phyloP scores from a whole-genome alignment of 2,888 invertebrate species.

The Trissolcus japonicus region DNA sequence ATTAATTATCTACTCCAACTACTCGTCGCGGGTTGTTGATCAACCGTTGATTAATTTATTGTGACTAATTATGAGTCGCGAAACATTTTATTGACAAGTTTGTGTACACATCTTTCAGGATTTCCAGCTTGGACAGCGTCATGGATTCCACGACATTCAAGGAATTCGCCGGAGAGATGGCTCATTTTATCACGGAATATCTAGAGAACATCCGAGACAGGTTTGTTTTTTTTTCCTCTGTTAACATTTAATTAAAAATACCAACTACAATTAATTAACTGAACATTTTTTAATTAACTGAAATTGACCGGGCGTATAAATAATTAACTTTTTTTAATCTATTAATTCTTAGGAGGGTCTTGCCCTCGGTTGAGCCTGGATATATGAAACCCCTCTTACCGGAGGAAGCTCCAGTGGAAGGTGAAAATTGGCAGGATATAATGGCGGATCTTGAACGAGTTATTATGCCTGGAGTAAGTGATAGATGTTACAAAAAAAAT shows the following conservation, averaged over 20 bases:
- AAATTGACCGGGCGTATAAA: neutral
- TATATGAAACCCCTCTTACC: constrained; percentile 90
- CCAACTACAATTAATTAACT: neutral
- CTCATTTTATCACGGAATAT: constrained; percentile 95
- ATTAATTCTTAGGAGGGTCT: constrained; percentile 81
- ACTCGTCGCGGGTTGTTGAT: constrained; percentile 18
- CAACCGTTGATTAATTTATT: constrained; percentile 4
- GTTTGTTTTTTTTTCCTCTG: constrained; percentile 67
- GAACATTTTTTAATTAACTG: neutral
- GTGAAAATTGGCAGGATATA: constrained; percentile 91
- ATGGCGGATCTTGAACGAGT: constrained; percentile 90
- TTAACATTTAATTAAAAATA: neutral
- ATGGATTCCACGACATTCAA: constrained; percentile 91
- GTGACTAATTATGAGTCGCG: neutral
- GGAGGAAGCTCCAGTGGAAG: constrained; percentile 86
- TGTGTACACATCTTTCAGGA: constrained; percentile 12
- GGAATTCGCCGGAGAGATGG: constrained; percentile 94
- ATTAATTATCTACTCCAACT: constrained; percentile 12
- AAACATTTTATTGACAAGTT: neutral
- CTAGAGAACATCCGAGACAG: constrained; percentile 95
- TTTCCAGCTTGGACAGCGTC: constrained; percentile 41
- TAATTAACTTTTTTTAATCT: too few relatives aligned
- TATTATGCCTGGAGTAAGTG: constrained; percentile 92
- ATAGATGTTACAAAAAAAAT: too few relatives aligned
- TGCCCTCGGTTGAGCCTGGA: constrained; percentile 93